These are phyloP conservation scores for Hyperoplus lanceolatus DNA, from an alignment of 2,797 vertebrate species.

Conservation along the genomic window DNA sequence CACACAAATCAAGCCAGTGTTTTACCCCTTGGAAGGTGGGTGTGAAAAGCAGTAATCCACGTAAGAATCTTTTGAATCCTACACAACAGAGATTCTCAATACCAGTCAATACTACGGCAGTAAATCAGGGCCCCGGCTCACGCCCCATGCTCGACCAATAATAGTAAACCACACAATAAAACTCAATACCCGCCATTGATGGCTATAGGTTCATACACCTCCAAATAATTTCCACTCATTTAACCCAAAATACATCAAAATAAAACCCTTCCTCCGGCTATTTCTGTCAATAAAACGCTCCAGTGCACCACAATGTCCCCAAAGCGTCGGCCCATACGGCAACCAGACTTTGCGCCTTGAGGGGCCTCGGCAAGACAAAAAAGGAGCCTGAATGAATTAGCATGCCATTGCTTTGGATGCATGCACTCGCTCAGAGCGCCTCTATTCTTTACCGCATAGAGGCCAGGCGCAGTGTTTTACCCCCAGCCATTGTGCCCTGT, in stretches of 20 bases:
- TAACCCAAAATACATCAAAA: slow-evolving; percentile 80
- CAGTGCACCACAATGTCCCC: slow-evolving; percentile 75
- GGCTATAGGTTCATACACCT: slow-evolving; percentile 75
- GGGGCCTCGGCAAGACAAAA: slow-evolving; percentile 74
- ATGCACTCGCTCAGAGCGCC: slow-evolving; percentile 20
- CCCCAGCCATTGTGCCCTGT: slow-evolving; percentile 28
- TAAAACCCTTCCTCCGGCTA: slow-evolving; percentile 70
- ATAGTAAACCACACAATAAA: slow-evolving; percentile 75
- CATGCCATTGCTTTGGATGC: slow-evolving; percentile 68
- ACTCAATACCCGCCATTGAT: slow-evolving; percentile 62
- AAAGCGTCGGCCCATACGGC: slow-evolving; percentile 69
- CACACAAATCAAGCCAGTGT: slow-evolving; percentile 46
- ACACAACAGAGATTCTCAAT: slow-evolving; percentile 33
- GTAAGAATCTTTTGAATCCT: slow-evolving; percentile 48
- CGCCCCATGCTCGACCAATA: slow-evolving; percentile 65
- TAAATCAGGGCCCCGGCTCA: slow-evolving; percentile 70
- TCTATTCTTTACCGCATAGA: slow-evolving; percentile 62
- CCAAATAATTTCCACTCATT: slow-evolving; percentile 81
- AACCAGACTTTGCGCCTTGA: slow-evolving; percentile 74
- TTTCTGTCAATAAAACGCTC: slow-evolving; percentile 75
- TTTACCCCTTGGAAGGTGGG: slow-evolving; percentile 27
- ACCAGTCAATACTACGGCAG: slow-evolving; percentile 49
- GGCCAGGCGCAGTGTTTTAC: slow-evolving; percentile 51
- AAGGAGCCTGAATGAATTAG: slow-evolving; percentile 71
- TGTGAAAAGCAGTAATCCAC: slow-evolving; percentile 58